phyloP scores from a whole-genome alignment of 2,797 vertebrate genomes.

The Chromis chromis region DNA sequence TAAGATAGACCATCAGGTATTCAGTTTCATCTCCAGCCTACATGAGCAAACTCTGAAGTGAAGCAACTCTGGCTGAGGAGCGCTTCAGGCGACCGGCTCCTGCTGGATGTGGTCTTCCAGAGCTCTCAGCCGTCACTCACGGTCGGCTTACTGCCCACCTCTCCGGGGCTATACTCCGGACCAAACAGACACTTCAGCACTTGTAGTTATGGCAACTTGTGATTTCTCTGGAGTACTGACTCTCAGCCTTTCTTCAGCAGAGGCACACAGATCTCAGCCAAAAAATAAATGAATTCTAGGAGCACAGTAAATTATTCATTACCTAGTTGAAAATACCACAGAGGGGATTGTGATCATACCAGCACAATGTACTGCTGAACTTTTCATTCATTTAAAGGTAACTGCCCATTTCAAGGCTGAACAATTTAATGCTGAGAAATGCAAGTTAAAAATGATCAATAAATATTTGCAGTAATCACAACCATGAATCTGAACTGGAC shows the following conservation, averaged over 20 bases:
- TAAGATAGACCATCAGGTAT: conserved; percentile 56
- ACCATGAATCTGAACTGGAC: neutral
- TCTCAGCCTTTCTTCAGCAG: conserved; percentile 51
- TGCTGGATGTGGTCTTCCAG: conserved; percentile 57
- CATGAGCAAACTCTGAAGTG: conserved; percentile 47
- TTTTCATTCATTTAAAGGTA: conserved; percentile 32
- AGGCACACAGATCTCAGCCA: conserved; percentile 50
- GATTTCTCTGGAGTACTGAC: conserved; percentile 69
- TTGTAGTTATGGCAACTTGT: conserved; percentile 72
- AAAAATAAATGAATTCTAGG: conserved; percentile 67
- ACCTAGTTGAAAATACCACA: conserved; percentile 63
- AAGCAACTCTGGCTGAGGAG: conserved; percentile 36
- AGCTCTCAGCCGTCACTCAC: conserved; percentile 65
- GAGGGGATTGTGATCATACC: conserved; percentile 53
- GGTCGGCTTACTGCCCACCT: conserved; percentile 60
- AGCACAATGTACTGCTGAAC: conserved; percentile 39
- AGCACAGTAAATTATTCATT: conserved; percentile 72
- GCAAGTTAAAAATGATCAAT: neutral
- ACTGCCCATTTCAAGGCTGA: conserved; percentile 7
- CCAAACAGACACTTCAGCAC: conserved; percentile 55
- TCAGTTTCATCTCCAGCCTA: conserved; percentile 56
- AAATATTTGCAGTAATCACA: neutral
- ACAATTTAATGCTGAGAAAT: neutral
- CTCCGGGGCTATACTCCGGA: conserved; percentile 55
- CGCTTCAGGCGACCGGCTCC: conserved; percentile 44